phyloP scores from a whole-genome alignment of 2,113 vertebrate species.

The Paracanthobrama guichenoti region DNA sequence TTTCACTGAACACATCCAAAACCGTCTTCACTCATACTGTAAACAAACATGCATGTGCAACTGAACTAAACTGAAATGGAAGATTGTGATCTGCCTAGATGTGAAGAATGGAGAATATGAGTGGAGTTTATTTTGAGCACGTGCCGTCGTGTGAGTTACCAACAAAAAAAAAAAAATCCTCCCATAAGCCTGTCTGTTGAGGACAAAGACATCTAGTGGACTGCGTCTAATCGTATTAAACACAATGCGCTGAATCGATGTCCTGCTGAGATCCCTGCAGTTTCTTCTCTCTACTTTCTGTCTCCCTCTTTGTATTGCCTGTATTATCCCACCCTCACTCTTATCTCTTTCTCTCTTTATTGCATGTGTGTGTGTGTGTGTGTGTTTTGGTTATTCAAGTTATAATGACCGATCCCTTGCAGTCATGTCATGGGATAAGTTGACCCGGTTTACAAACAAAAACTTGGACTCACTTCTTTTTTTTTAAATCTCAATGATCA shows the following conservation, averaged over 20 bases:
- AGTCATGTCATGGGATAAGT: constrained; percentile 30
- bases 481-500: not conserved
- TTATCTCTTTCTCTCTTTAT: not conserved
- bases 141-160: constrained; percentile 67
- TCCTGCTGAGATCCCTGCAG: constrained; percentile 4
- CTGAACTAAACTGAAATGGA: not conserved
- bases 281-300: not conserved
- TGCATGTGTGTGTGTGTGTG: not conserved
- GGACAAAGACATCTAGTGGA: constrained; percentile 64
- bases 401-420: constrained; percentile 14
- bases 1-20: constrained; percentile 7
- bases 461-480: not conserved
- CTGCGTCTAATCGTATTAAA: constrained; percentile 72
- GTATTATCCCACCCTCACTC: not conserved
- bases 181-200: constrained; percentile 59
- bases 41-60: not conserved
- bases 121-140: not conserved
- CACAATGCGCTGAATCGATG: constrained; percentile 29
- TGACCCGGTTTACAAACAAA: constrained; percentile 22
- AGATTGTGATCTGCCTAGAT: not conserved
- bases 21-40: not conserved
- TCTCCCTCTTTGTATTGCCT: not conserved
- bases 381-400: not conserved
- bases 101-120: not conserved
- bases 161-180: constrained; percentile 65